Conservation (phyloP, 2,888 invertebrate species). For the Chelonus formosanus region DNA sequence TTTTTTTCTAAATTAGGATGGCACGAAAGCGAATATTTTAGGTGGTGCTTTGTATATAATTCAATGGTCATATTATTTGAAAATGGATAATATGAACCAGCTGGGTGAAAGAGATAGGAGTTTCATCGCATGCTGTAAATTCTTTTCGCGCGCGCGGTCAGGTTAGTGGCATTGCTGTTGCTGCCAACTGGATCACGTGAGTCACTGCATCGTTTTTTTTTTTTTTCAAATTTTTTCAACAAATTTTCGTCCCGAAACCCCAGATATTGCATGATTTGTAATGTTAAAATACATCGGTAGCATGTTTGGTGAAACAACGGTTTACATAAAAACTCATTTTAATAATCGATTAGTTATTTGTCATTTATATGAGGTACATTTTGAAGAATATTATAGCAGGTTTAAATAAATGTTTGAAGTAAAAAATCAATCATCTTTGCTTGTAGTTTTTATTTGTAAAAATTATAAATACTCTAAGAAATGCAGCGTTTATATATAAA, state of each 20-base stretch:
- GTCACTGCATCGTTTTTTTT: slow-evolving; percentile 43
- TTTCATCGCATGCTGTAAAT: slow-evolving; percentile 58
- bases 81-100: slow-evolving; percentile 9
- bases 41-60: too few species aligned
- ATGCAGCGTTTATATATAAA: too few species aligned
- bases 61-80: not conserved
- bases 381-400: too few species aligned
- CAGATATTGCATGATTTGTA: slow-evolving; percentile 1
- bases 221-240: slow-evolving; percentile 11
- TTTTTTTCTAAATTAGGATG: too few species aligned
- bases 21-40: too few species aligned
- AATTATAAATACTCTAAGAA: too few species aligned
- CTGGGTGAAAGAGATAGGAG: slow-evolving; percentile 11
- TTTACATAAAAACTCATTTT: slow-evolving; percentile 1
- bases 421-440: too few species aligned
- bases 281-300: not conserved
- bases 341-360: slow-evolving; percentile 1
- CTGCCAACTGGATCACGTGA: slow-evolving; percentile 53
- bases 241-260: not conserved
- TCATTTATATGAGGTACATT: too few species aligned
- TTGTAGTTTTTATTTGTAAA: too few species aligned
- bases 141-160: slow-evolving; percentile 46
- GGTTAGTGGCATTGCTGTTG: slow-evolving; percentile 44
- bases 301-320: slow-evolving; percentile 11
- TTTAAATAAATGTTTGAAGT: too few species aligned